Percentiles rank a stretch among this genome's conserved stretches.
Conservation (phyloP, 1,140 invertebrate genomes). For the Zaprionus lachaisei region DNA sequence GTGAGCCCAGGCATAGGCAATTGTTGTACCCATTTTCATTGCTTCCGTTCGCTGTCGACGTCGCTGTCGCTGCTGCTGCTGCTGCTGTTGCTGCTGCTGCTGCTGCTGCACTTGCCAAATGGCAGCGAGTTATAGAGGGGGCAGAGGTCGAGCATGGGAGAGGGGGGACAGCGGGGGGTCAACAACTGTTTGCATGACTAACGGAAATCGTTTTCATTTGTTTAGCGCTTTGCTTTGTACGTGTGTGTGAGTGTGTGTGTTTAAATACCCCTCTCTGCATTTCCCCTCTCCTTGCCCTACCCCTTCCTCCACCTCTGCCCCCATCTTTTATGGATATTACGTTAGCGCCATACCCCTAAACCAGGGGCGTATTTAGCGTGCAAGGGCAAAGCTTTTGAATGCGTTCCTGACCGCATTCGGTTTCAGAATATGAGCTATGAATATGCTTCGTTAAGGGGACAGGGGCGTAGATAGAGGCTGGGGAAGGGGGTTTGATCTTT, state of each 20-base stretch:
- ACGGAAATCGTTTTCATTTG: slow-evolving; percentile 74
- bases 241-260: slow-evolving; percentile 20
- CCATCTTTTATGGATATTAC: neutral
- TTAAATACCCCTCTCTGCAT: neutral
- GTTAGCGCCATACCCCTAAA: slow-evolving; percentile 43
- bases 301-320: neutral
- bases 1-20: slow-evolving; percentile 39
- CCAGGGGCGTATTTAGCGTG: slow-evolving; percentile 56
- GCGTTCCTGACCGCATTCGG: slow-evolving; percentile 59
- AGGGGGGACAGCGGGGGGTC: neutral
- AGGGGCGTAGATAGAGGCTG: neutral
- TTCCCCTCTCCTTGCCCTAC: neutral
- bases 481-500: too few species aligned
- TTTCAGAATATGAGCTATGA: slow-evolving; percentile 31
- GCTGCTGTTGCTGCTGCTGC: slow-evolving; percentile 39
- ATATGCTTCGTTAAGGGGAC: slow-evolving; percentile 31
- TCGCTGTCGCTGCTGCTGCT: slow-evolving; percentile 33
- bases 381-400: slow-evolving; percentile 68
- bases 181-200: slow-evolving; percentile 69
- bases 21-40: slow-evolving; percentile 71
- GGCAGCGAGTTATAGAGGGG: slow-evolving; percentile 14
- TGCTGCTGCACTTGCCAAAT: slow-evolving; percentile 61
- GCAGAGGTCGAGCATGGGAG: neutral
- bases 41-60: slow-evolving; percentile 55
- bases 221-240: slow-evolving; percentile 61